These are phyloP conservation scores for Pollachius pollachius DNA, from an alignment of 2,113 vertebrate genomes.

Conservation along the genomic window DNA sequence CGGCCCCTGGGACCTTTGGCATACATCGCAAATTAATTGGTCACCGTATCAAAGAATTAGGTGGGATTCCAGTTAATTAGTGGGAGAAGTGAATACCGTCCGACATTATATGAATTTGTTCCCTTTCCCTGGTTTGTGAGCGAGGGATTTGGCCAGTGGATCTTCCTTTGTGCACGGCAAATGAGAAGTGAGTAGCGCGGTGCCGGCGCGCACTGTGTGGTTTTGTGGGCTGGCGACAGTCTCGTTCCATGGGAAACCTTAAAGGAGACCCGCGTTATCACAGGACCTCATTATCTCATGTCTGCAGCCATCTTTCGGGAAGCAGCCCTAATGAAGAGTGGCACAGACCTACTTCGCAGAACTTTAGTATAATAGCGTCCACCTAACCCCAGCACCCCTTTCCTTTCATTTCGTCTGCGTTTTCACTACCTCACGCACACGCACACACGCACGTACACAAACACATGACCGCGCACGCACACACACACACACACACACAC, in stretches of 20 bases:
- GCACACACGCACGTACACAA: not conserved
- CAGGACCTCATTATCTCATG: conserved; percentile 88
- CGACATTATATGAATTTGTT: conserved; percentile 85
- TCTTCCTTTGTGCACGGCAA: conserved; percentile 92
- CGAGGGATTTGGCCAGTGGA: conserved; percentile 81
- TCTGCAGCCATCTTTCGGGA: conserved; percentile 79
- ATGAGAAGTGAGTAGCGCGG: conserved; percentile 90
- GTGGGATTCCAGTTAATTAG: conserved; percentile 97
- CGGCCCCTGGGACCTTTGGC: conserved; percentile 82
- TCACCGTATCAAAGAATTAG: conserved; percentile 80
- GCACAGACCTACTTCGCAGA: conserved; percentile 70
- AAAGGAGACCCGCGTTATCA: conserved; percentile 78
- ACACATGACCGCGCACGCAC: not conserved
- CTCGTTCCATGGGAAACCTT: conserved; percentile 84
- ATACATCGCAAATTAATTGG: conserved; percentile 88
- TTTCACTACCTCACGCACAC: conserved; percentile 13
- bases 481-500: not conserved
- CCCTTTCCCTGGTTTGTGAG: conserved; percentile 83
- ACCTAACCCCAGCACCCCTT: conserved; percentile 13
- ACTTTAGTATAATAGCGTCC: conserved; percentile 45
- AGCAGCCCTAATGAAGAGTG: conserved; percentile 76
- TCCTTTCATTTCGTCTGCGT: conserved; percentile 15
- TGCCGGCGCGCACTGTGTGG: conserved; percentile 82
- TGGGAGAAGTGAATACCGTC: conserved; percentile 83
- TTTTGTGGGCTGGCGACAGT: conserved; percentile 86